phyloP scores from a whole-genome alignment of 2,888 invertebrate genomes.

The Synergus umbraculus region DNA sequence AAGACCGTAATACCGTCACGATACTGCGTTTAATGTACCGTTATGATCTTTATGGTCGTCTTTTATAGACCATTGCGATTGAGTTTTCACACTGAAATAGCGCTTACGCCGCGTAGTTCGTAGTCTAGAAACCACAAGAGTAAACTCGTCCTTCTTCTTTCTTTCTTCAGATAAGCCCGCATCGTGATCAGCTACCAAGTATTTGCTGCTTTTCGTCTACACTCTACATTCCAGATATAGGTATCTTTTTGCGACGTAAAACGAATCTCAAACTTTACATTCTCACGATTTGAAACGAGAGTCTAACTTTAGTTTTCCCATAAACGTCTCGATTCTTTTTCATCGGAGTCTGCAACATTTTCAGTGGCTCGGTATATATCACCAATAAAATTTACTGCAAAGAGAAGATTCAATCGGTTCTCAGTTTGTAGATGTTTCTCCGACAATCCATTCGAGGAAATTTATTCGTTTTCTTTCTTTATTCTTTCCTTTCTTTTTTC shows the following conservation, averaged over 20 bases:
- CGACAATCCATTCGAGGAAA: not conserved
- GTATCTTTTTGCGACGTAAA: not conserved
- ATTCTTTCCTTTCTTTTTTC: too few species aligned
- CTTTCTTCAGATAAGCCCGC: conserved; percentile 26
- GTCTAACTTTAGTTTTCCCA: conserved; percentile 31
- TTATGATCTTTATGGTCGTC: conserved; percentile 72
- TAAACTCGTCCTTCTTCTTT: conserved; percentile 32
- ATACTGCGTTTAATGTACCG: conserved; percentile 73
- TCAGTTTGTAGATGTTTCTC: not conserved
- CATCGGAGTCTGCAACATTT: conserved; percentile 27
- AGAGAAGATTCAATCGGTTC: conserved; percentile 25
- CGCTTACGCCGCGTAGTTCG: conserved; percentile 12
- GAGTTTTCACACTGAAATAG: conserved; percentile 66
- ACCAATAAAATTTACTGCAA: conserved; percentile 30
- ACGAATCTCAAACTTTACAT: conserved; percentile 31
- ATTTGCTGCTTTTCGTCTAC: conserved; percentile 27
- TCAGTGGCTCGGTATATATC: conserved; percentile 23
- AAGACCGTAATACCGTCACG: conserved; percentile 57
- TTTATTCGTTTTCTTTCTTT: not conserved
- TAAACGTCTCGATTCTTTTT: conserved; percentile 38
- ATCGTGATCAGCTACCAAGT: conserved; percentile 21
- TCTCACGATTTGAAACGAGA: conserved; percentile 24
- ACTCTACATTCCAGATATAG: conserved; percentile 20
- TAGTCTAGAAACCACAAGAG: conserved; percentile 14
- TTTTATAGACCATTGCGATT: conserved; percentile 72